Conservation (phyloP, 2,888 invertebrate species). For the Eilema griseolum region DNA sequence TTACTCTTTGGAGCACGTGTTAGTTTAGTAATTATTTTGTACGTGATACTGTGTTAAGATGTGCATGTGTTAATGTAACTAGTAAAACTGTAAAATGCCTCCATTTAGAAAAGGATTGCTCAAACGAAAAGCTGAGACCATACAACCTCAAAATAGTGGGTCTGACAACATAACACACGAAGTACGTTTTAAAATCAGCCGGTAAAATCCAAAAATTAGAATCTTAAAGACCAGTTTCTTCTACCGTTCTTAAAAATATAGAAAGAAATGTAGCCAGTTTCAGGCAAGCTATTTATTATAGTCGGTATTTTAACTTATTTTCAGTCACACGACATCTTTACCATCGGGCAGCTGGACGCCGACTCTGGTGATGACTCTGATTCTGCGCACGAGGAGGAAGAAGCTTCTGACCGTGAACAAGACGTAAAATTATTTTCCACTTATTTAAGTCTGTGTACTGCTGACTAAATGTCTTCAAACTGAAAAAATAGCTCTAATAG, state of each 20-base stretch:
- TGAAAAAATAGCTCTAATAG: not conserved
- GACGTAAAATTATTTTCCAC: slow-evolving; percentile 64
- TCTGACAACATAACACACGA: slow-evolving; percentile 47
- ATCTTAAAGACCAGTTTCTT: not conserved
- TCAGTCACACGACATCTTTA: slow-evolving; percentile 59
- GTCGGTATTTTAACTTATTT: not conserved
- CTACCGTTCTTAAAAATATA: no score
- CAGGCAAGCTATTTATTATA: not conserved
- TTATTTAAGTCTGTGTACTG: not conserved
- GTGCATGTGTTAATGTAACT: no score
- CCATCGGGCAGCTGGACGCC: slow-evolving; percentile 63
- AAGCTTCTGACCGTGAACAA: slow-evolving; percentile 73
- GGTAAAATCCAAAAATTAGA: not conserved
- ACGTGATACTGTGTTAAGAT: slow-evolving; percentile 11
- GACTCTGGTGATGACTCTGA: slow-evolving; percentile 69
- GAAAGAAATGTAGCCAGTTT: not conserved
- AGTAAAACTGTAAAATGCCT: slow-evolving; percentile 66
- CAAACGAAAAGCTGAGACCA: slow-evolving; percentile 69
- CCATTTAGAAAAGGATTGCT: slow-evolving; percentile 74
- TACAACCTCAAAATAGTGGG: slow-evolving; percentile 39
- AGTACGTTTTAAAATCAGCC: slow-evolving; percentile 43
- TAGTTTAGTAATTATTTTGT: not conserved
- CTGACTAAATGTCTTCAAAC: not conserved
- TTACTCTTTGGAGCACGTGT: no score
- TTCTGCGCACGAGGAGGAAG: slow-evolving; percentile 75